Conservation (phyloP, 2,888 invertebrate species). For the Hyppa rectilinea region DNA sequence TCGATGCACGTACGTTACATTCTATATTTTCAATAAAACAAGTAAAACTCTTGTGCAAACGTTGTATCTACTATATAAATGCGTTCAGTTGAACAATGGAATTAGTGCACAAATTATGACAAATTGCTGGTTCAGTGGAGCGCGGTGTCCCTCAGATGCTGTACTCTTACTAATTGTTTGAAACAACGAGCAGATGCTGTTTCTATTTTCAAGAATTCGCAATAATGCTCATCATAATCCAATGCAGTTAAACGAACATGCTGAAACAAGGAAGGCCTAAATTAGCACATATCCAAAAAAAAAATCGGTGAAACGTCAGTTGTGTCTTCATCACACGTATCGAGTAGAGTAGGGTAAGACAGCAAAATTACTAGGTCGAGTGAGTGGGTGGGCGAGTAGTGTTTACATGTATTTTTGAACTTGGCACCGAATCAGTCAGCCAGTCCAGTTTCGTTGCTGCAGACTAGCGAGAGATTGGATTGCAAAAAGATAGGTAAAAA, state of each 20-base stretch:
- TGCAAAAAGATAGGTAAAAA: too few species aligned
- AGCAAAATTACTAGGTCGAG: too few species aligned
- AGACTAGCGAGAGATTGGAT: too few species aligned
- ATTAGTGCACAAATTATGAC: constrained; percentile 47
- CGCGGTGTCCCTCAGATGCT: constrained; percentile 12
- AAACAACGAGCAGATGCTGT: neutral
- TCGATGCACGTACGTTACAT: neutral
- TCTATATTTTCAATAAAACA: constrained; percentile 6
- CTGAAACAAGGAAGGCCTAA: neutral
- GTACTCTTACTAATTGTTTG: constrained; percentile 33
- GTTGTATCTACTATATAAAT: constrained; percentile 1
- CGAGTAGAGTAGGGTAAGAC: too few species aligned
- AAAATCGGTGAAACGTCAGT: too few species aligned
- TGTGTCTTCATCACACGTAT: too few species aligned
- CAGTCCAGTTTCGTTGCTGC: too few species aligned
- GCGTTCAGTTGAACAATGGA: constrained; percentile 17
- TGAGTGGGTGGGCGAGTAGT: too few species aligned
- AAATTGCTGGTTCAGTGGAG: constrained; percentile 41
- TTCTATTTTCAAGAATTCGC: neutral
- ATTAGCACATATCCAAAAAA: too few species aligned
- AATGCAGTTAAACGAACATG: neutral
- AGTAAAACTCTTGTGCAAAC: neutral
- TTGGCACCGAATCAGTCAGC: too few species aligned
- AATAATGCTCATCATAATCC: neutral
- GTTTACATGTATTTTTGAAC: too few species aligned